phyloP scores from a whole-genome alignment of 2,797 vertebrate genomes.

The Helicolenus hilgendorfi region DNA sequence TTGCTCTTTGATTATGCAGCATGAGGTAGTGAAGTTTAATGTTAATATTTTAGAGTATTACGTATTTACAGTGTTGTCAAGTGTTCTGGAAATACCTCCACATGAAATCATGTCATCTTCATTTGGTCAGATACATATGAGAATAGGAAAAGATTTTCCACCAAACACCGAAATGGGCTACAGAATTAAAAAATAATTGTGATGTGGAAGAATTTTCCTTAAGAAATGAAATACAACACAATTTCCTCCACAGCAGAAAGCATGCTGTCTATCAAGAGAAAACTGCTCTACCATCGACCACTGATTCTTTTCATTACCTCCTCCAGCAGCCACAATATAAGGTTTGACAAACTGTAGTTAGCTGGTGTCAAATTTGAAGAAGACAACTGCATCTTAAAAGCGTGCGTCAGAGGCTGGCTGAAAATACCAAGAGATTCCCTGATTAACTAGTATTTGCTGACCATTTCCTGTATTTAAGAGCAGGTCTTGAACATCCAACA shows the following conservation, averaged over 20 bases:
- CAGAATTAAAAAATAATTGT: background rate
- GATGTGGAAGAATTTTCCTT: background rate
- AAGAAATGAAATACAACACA: background rate
- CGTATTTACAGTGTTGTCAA: background rate
- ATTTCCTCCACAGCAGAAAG: background rate
- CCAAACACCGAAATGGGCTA: background rate
- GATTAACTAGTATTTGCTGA: slow-evolving; percentile 1
- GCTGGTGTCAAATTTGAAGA: background rate
- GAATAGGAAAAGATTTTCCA: background rate
- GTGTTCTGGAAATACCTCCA: background rate
- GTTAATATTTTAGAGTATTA: background rate
- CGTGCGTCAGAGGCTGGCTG: background rate
- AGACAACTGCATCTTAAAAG: background rate
- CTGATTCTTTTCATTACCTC: background rate
- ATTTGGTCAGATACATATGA: background rate
- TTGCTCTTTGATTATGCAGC: background rate
- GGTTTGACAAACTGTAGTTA: background rate
- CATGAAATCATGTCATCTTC: background rate
- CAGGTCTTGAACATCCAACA: background rate
- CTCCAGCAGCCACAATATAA: background rate
- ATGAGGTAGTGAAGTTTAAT: background rate
- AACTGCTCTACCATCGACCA: background rate
- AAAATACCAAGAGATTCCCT: slow-evolving; percentile 14
- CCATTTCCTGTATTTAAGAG: background rate
- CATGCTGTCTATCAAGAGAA: background rate